Evolutionary conservation across 2,888 invertebrate species (phyloP).

Genomic region (Malthinus flaveolus): DNA sequence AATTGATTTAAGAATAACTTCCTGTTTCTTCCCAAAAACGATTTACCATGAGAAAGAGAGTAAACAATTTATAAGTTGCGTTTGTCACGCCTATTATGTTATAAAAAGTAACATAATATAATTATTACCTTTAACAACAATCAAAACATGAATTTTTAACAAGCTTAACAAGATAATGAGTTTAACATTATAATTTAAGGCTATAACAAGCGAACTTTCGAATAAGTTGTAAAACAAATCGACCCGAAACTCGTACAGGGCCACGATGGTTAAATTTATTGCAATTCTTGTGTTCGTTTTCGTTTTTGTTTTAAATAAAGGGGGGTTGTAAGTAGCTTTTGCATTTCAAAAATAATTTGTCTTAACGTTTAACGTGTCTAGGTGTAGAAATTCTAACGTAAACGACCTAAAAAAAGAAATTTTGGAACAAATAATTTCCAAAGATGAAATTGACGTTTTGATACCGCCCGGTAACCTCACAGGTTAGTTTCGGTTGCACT

Average conservation of each 20-base stretch:
- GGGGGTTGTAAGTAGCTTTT: too few relatives aligned
- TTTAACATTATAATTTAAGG: not conserved
- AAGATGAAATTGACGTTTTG: constrained; percentile 12
- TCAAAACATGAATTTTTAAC: constrained; percentile 10
- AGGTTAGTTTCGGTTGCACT: not conserved
- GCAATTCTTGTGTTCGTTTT: too few relatives aligned
- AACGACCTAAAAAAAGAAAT: constrained; percentile 11
- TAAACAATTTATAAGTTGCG: not conserved
- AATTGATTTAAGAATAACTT: not conserved
- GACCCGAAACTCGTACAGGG: not conserved
- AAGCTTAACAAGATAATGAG: constrained; percentile 20
- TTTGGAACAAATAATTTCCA: constrained; percentile 14
- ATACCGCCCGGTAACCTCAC: constrained; percentile 12
- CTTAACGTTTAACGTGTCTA: too few relatives aligned
- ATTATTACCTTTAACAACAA: constrained; percentile 6
- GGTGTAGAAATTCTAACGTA: not conserved
- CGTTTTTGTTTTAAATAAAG: too few relatives aligned
- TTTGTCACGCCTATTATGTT: constrained; percentile 5
- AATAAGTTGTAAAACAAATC: not conserved
- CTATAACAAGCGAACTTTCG: not conserved
- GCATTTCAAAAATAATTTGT: too few relatives aligned
- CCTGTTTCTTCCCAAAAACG: too few relatives aligned
- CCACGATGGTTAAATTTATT: not conserved
- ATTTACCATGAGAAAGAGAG: too few relatives aligned
- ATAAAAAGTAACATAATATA: not conserved